These are phyloP conservation scores for Halyomorpha halys DNA, from an alignment of 1,140 invertebrate genomes.

Conservation along the genomic window DNA sequence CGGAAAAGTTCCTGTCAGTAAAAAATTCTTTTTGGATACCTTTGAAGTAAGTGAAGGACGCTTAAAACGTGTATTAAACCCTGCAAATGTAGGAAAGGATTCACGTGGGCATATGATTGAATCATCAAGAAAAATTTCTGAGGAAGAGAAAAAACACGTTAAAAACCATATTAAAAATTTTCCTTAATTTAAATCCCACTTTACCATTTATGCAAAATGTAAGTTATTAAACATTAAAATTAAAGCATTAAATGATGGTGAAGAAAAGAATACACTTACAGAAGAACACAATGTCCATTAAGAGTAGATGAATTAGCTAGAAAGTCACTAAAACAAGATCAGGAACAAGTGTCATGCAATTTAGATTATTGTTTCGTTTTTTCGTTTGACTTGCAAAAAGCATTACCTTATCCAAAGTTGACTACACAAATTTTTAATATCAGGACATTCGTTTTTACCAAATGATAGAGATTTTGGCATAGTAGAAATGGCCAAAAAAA, in stretches of 20 bases:
- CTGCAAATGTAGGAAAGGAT: constrained; percentile 22
- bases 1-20: too few relatives aligned
- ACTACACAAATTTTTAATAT: too few relatives aligned
- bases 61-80: background rate
- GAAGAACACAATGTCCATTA: too few relatives aligned
- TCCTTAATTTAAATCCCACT: constrained; percentile 1
- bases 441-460: too few relatives aligned
- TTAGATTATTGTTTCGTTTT: background rate
- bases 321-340: background rate
- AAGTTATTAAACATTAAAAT: background rate
- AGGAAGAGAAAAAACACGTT: constrained; percentile 1
- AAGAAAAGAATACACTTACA: background rate
- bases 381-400: background rate
- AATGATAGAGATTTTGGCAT: too few relatives aligned
- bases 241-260: background rate
- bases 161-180: too few relatives aligned
- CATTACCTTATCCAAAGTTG: background rate
- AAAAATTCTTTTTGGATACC: too few relatives aligned
- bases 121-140: constrained; percentile 10
- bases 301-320: too few relatives aligned
- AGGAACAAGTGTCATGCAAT: background rate
- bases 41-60: too few relatives aligned
- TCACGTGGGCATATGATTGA: background rate
- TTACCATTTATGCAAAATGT: background rate
- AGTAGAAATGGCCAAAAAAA: too few relatives aligned